These are phyloP conservation scores for Aratinga solstitialis DNA, from an alignment of 2,797 vertebrate genomes.

Conservation along the genomic window DNA sequence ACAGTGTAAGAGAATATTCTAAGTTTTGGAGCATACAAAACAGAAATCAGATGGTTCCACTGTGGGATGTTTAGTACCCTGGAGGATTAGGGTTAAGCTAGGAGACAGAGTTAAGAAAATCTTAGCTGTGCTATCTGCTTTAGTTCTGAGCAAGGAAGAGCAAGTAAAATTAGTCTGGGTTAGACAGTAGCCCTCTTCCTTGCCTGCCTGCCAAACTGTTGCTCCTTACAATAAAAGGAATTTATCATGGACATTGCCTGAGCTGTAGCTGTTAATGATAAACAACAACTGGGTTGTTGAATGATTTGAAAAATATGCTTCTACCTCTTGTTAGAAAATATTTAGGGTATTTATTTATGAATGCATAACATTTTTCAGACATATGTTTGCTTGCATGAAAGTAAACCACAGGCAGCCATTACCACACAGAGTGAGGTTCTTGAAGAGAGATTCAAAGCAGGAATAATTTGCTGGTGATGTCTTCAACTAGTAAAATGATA, in stretches of 20 bases:
- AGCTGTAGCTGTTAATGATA: background rate
- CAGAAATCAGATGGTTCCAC: background rate
- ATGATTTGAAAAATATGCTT: background rate
- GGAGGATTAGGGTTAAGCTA: background rate
- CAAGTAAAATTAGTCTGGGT: background rate
- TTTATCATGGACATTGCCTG: background rate
- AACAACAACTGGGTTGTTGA: background rate
- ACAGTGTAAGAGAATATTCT: background rate
- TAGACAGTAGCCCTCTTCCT: background rate
- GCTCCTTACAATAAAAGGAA: background rate
- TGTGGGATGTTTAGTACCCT: background rate
- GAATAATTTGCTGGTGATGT: background rate
- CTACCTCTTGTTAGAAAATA: background rate
- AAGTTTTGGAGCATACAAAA: background rate
- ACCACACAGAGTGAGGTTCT: background rate
- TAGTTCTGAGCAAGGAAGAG: background rate
- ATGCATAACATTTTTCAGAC: background rate
- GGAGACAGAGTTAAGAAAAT: background rate
- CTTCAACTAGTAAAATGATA: background rate
- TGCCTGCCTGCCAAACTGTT: background rate
- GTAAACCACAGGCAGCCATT: background rate
- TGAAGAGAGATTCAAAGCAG: background rate
- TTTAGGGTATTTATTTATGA: background rate
- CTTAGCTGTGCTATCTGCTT: background rate
- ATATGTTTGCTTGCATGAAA: background rate